A percentile compares a stretch with the other conserved stretches of the same genome.
Conservation (phyloP, 2,888 invertebrate genomes). For the Phengaris arion region DNA sequence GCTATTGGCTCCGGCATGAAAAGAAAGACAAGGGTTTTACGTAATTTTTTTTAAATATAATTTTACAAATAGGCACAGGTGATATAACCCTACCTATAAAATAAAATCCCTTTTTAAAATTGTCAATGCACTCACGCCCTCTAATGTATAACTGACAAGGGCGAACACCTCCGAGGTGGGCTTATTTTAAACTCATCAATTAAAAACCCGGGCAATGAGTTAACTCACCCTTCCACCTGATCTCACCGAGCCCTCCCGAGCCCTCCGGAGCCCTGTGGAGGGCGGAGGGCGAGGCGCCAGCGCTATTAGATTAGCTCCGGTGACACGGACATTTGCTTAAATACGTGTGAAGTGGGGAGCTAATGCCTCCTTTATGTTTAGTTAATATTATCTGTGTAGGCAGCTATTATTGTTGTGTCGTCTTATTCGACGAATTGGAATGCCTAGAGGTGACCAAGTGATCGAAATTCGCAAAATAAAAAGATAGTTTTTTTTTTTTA, state of each 20-base stretch:
- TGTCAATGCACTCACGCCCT: constrained; percentile 9
- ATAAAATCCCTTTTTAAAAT: not conserved
- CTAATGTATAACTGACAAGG: not conserved
- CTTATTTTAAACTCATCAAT: constrained; percentile 26
- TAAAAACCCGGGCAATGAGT: constrained; percentile 20
- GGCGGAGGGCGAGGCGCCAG: constrained; percentile 40
- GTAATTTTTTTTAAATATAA: not conserved
- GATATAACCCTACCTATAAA: not conserved
- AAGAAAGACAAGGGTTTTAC: too few relatives aligned
- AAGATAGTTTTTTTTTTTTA: too few relatives aligned
- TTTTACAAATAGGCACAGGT: not conserved
- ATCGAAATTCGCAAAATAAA: too few relatives aligned
- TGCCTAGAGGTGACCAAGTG: too few relatives aligned
- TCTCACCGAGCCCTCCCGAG: constrained; percentile 16
- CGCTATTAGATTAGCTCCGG: constrained; percentile 47
- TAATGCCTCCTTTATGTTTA: constrained; percentile 23
- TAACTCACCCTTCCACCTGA: constrained; percentile 29
- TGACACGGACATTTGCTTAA: constrained; percentile 30
- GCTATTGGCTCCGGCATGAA: too few relatives aligned
- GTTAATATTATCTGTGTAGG: constrained; percentile 10
- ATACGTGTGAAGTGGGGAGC: constrained; percentile 31
- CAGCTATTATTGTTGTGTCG: too few relatives aligned
- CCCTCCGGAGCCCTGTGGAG: constrained; percentile 34
- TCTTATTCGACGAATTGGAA: too few relatives aligned
- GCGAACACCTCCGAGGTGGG: not conserved